These are phyloP conservation scores for Falco punctatus DNA, from an alignment of 2,113 vertebrate species.

Conservation along the genomic window DNA sequence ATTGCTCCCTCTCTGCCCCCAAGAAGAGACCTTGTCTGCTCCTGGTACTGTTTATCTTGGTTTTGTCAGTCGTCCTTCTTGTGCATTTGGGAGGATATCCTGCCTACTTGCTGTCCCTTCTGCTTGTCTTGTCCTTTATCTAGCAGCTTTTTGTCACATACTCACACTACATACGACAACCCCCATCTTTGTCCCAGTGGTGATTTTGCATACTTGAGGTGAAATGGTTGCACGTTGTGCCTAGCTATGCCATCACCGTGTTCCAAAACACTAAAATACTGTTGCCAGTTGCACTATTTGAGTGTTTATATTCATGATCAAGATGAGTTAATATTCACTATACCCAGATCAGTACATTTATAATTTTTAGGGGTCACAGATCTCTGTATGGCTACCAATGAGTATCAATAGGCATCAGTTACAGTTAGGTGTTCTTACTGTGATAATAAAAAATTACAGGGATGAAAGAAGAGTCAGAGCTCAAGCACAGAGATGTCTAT, in stretches of 20 bases:
- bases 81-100: background rate
- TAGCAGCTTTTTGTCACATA: background rate
- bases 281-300: background rate
- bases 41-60: background rate
- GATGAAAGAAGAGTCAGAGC: background rate
- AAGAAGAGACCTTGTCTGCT: background rate
- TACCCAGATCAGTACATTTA: background rate
- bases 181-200: background rate
- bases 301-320: background rate
- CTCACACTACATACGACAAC: background rate
- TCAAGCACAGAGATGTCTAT: background rate
- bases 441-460: background rate
- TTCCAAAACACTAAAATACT: background rate
- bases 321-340: background rate
- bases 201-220: background rate
- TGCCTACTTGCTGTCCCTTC: background rate
- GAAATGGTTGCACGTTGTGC: background rate
- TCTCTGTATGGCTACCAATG: background rate
- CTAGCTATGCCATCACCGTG: background rate
- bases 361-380: background rate
- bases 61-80: background rate
- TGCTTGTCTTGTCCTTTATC: background rate
- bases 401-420: background rate
- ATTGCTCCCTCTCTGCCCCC: background rate
- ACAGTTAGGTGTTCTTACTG: background rate